Evolutionary conservation across 37 sponge, comb jelly and placozoan genomes (phyloP).

Genomic region (Halisarca cf. caerulea): DNA sequence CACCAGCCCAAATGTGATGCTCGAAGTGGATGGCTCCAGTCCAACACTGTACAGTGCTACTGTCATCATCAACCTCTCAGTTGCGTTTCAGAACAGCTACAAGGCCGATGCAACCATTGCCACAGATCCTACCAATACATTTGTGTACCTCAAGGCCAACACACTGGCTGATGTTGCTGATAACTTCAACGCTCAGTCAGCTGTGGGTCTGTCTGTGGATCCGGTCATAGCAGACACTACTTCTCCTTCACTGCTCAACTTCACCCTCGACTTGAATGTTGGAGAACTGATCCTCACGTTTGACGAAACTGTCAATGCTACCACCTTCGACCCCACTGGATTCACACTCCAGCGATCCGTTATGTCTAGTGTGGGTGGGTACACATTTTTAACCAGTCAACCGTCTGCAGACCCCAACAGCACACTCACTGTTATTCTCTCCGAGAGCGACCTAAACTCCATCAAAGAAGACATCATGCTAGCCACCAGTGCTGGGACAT

Average conservation of each 20-base stretch:
- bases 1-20: not conserved
- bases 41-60: constrained; percentile 23
- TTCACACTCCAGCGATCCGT: constrained; percentile 49
- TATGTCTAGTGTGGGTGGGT: not conserved
- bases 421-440: constrained; percentile 42
- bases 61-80: constrained; percentile 39
- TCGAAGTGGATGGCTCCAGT: constrained; percentile 36
- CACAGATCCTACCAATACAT: constrained; percentile 55
- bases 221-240: constrained; percentile 54
- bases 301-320: constrained; percentile 78
- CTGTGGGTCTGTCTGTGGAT: constrained; percentile 28
- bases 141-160: constrained; percentile 33
- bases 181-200: constrained; percentile 43
- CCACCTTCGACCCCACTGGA: constrained; percentile 35
- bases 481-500: constrained; percentile 52
- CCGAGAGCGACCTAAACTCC: constrained; percentile 58
- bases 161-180: constrained; percentile 57
- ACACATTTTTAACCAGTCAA: not conserved
- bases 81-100: constrained; percentile 59
- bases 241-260: constrained; percentile 58
- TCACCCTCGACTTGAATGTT: constrained; percentile 73
- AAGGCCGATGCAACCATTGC: constrained; percentile 66
- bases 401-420: constrained; percentile 22
- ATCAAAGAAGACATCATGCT: constrained; percentile 59
- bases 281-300: constrained; percentile 66